Evolutionary conservation across 2,113 vertebrate species (phyloP).

Genomic region (Myotis brandtii): DNA sequence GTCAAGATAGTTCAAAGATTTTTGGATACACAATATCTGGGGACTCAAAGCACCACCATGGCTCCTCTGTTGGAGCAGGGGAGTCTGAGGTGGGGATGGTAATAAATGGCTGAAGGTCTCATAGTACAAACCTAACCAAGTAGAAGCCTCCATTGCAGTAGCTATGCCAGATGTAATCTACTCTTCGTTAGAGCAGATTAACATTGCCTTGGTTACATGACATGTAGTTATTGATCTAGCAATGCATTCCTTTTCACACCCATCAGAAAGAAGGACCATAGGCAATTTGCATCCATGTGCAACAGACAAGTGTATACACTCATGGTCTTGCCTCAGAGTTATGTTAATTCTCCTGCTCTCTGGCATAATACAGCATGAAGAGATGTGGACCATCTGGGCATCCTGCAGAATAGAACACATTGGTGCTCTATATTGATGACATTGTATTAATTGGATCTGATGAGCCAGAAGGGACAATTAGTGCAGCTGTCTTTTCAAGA

Average conservation of each 20-base stretch:
- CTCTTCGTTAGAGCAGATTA: not conserved
- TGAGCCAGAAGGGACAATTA: not conserved
- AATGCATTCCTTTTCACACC: not conserved
- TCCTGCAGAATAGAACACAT: not conserved
- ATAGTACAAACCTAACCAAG: not conserved
- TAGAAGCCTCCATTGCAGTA: not conserved
- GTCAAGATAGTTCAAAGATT: not conserved
- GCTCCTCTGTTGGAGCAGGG: not conserved
- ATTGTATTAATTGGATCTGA: constrained; percentile 2
- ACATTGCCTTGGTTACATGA: not conserved
- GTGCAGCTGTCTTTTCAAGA: not conserved
- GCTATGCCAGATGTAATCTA: not conserved
- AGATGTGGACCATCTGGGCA: not conserved
- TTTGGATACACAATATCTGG: not conserved
- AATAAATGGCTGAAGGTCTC: not conserved
- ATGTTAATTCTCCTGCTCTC: not conserved
- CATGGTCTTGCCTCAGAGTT: not conserved
- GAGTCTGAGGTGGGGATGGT: not conserved
- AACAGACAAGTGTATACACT: not conserved
- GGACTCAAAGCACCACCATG: not conserved
- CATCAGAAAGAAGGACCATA: not conserved
- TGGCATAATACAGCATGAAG: not conserved
- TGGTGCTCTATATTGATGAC: not conserved
- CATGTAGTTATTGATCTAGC: not conserved
- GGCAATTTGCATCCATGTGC: not conserved